Conservation (phyloP, 2,113 vertebrate species). For the Gavia stellata region DNA sequence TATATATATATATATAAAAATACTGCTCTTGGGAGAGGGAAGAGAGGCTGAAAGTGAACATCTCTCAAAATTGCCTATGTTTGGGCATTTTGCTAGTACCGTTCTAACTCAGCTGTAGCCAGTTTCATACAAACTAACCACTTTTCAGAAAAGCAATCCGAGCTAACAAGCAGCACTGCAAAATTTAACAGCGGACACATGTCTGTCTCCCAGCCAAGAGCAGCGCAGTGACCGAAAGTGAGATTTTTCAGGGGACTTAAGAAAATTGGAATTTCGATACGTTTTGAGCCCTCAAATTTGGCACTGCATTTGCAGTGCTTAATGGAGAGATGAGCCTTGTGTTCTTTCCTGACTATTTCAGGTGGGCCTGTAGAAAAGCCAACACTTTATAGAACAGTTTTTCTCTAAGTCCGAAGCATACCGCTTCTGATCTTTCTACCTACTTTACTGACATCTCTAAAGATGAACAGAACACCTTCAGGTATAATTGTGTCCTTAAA, state of each 20-base stretch:
- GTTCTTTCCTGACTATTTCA: background rate
- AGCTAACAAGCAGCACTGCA: background rate
- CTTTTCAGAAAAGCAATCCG: background rate
- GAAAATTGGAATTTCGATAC: background rate
- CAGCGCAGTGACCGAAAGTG: background rate
- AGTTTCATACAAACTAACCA: background rate
- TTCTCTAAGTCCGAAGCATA: background rate
- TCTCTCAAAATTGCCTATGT: background rate
- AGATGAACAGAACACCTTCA: background rate
- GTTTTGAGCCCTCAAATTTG: background rate
- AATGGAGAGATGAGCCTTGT: background rate
- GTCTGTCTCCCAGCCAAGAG: background rate
- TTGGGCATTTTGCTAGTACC: background rate
- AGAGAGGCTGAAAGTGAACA: background rate
- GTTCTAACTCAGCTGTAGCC: background rate
- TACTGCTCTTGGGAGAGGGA: background rate
- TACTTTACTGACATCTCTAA: background rate
- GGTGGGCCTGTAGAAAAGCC: background rate
- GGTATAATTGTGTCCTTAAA: background rate
- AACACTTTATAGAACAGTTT: background rate
- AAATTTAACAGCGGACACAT: accelerated
- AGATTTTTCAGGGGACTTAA: background rate
- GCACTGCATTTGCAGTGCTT: background rate
- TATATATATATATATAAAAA: background rate
- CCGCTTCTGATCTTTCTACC: background rate